phyloP scores from a whole-genome alignment of 1,140 invertebrate genomes.

The Halictus rubicundus region DNA sequence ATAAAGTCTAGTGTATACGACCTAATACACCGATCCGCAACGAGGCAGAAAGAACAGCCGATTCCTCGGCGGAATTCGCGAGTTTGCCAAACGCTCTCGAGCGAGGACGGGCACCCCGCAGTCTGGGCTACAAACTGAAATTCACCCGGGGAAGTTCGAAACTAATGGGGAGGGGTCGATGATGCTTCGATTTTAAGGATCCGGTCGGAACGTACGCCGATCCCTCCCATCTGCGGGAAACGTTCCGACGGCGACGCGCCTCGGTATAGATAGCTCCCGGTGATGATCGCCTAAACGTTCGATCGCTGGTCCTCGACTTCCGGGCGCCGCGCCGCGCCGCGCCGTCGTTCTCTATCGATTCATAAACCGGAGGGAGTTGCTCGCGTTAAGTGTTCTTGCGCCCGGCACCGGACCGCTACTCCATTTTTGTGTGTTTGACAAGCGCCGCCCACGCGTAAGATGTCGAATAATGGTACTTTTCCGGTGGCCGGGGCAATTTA shows the following conservation, averaged over 20 bases:
- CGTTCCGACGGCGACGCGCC: neutral
- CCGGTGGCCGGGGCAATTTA: neutral
- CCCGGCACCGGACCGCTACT: neutral
- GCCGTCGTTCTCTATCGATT: neutral
- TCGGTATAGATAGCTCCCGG: neutral
- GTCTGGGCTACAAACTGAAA: constrained; percentile 19
- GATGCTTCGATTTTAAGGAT: constrained; percentile 46
- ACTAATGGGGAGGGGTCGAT: constrained; percentile 47
- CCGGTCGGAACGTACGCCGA: constrained; percentile 10
- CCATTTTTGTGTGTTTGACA: neutral
- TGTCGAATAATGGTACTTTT: neutral
- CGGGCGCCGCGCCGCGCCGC: neutral
- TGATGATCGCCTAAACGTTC: neutral
- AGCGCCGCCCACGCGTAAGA: neutral
- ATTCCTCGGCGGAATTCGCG: constrained; percentile 10
- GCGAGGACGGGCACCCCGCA: neutral
- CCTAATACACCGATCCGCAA: neutral
- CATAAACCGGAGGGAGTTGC: neutral
- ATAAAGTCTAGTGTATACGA: neutral
- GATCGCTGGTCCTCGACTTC: neutral
- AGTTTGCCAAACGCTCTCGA: constrained; percentile 36
- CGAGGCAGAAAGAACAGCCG: neutral
- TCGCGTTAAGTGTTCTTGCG: neutral
- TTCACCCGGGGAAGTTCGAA: constrained; percentile 22
- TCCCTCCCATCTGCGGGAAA: constrained; percentile 1